Conservation (phyloP, 2,113 vertebrate species). For the Arothron firmamentum region DNA sequence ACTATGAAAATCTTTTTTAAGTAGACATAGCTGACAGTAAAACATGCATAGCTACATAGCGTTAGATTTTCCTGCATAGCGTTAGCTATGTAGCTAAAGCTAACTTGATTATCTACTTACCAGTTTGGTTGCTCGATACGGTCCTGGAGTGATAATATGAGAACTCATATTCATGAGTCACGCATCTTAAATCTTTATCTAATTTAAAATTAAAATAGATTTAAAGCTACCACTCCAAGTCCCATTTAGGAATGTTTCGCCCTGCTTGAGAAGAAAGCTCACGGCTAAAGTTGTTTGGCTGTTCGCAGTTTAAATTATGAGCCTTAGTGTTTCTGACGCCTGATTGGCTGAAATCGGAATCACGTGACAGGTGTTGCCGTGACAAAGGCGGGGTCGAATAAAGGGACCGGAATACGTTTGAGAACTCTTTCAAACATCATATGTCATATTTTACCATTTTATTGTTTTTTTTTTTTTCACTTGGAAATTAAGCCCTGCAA, state of each 20-base stretch:
- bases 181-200: neutral
- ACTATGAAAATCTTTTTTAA: too few relatives aligned
- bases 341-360: constrained; percentile 55
- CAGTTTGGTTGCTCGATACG: constrained; percentile 61
- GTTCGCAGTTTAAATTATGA: constrained; percentile 62
- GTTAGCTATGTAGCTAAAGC: neutral
- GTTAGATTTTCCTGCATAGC: too few relatives aligned
- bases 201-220: neutral
- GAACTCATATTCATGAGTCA: constrained; percentile 43
- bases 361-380: constrained; percentile 48
- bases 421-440: too few relatives aligned
- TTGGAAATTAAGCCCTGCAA: too few relatives aligned
- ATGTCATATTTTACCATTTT: neutral
- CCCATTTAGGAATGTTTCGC: neutral
- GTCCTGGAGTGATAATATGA: constrained; percentile 59
- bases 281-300: neutral
- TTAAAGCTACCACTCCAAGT: constrained; percentile 12
- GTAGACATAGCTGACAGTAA: too few relatives aligned
- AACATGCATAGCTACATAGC: too few relatives aligned
- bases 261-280: neutral
- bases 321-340: constrained; percentile 24
- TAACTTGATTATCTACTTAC: constrained; percentile 24
- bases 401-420: neutral
- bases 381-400: neutral
- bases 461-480: neutral